phyloP scores from a whole-genome alignment of 2,888 invertebrate genomes.

The Habroteleia sp. region DNA sequence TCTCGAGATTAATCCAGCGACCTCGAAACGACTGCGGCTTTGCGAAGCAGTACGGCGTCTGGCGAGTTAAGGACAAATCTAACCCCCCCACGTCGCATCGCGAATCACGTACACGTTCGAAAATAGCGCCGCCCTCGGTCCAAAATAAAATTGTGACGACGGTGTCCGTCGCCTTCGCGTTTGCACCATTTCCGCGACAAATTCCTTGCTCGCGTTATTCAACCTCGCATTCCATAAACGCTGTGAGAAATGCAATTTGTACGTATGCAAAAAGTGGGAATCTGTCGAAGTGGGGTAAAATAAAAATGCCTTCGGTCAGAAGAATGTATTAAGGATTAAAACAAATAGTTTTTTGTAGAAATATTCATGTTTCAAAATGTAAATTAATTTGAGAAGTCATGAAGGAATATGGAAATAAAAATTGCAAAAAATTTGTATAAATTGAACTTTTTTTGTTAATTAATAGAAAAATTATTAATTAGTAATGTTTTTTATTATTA shows the following conservation, averaged over 20 bases:
- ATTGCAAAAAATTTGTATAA: no score
- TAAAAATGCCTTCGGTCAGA: no score
- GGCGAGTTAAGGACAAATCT: slow-evolving; percentile 31
- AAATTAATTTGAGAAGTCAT: no score
- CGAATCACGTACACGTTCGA: slow-evolving; percentile 14
- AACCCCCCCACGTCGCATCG: slow-evolving; percentile 10
- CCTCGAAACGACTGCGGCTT: slow-evolving; percentile 31
- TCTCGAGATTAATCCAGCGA: slow-evolving; percentile 37
- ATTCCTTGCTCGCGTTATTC: slow-evolving; percentile 33
- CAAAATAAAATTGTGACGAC: slow-evolving; percentile 47
- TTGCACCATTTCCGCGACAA: slow-evolving; percentile 40
- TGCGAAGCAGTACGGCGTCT: slow-evolving; percentile 13
- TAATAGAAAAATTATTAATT: no score
- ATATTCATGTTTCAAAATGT: no score
- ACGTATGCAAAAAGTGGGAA: no score
- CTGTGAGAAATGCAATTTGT: neutral
- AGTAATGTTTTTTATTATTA: no score
- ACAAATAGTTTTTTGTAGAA: no score
- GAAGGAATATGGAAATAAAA: no score
- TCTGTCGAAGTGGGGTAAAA: no score
- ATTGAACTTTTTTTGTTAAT: no score
- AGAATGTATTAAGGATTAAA: no score
- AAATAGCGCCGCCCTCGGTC: slow-evolving; percentile 50
- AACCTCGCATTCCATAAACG: slow-evolving; percentile 28
- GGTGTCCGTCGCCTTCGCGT: slow-evolving; percentile 6